These are phyloP conservation scores for Eupsilia transversa DNA, from an alignment of 2,888 invertebrate species.

Conservation along the genomic window DNA sequence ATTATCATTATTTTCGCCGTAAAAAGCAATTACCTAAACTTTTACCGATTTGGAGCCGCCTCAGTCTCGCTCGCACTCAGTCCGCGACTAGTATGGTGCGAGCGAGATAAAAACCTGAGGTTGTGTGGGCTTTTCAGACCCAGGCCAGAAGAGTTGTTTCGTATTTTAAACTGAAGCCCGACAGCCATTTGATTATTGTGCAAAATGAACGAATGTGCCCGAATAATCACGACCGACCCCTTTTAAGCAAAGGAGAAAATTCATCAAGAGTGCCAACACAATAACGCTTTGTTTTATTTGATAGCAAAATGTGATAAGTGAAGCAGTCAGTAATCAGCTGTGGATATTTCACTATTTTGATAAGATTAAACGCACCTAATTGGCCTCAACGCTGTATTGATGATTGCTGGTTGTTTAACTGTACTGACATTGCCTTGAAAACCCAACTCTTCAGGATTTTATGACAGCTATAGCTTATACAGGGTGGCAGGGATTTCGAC, in stretches of 20 bases:
- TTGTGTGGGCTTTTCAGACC: too few relatives aligned
- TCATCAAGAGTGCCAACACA: constrained; percentile 3
- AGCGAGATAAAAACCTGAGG: too few relatives aligned
- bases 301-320: constrained; percentile 22
- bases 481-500: too few relatives aligned
- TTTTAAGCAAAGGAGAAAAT: not conserved
- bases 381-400: constrained; percentile 32
- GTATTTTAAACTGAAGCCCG: not conserved
- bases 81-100: too few relatives aligned
- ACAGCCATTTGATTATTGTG: not conserved
- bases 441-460: not conserved
- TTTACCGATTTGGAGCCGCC: too few relatives aligned
- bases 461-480: not conserved
- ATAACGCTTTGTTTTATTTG: constrained; percentile 30
- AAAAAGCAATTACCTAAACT: too few relatives aligned
- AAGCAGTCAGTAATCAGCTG: constrained; percentile 31
- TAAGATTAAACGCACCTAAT: constrained; percentile 45
- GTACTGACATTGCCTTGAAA: not conserved
- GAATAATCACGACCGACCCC: not conserved
- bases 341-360: constrained; percentile 42
- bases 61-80: too few relatives aligned
- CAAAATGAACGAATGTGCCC: not conserved
- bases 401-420: constrained; percentile 15
- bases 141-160: too few relatives aligned
- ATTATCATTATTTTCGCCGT: too few relatives aligned